Evolutionary conservation across 2,113 vertebrate genomes (phyloP), one percentile per base, ranked within the genome.

Genomic region (Pseudopipra pipra): DNA sequence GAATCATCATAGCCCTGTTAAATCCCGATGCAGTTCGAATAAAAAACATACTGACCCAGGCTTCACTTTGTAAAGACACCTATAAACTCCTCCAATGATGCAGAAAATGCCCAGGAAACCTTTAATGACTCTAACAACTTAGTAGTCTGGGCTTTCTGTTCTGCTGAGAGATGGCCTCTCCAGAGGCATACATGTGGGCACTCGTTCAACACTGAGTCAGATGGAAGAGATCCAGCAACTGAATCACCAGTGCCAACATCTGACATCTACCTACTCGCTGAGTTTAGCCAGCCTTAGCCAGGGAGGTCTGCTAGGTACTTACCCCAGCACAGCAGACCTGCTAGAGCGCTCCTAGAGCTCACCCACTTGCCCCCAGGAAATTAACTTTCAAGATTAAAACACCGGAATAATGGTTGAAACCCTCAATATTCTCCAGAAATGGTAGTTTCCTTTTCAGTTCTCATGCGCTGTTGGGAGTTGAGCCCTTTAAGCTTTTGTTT

Each of bases 131-230:
- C 47, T 51, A 35, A 68, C 6, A 65, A 1, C 3, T 62, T 15
- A 16, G 31, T 9, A 63, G 4, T 8, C 10, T n/a, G 63, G 41
- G 10, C 27, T 85, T 79, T 65, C 54, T 78, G 27, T 33, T 52
- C 8, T 85, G 59, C 44, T 65, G 52, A 28, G 58, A 63, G 23
- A 7, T 49, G 52, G 12, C 9, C 25, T 51, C 33, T 72, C 25
- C 54, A 63, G 30, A 1, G 4, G 15, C 27, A 43, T 35, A 16
- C 0, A 0, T 31, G 47, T 33, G 44, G 52, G 58, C 58, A 33
- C 7, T 22, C 6, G n/a, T 46, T 86, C 82, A 87, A 20, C 6
- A n/a, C 41, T 31, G 47, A 85, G 15, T 54, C 4, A 58, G 44
- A 19, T n/a, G 58, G 82, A 80, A 76, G 37, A 49, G 54, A 68